Conservation (phyloP, 2,888 invertebrate species). For the Thecophora atra region DNA sequence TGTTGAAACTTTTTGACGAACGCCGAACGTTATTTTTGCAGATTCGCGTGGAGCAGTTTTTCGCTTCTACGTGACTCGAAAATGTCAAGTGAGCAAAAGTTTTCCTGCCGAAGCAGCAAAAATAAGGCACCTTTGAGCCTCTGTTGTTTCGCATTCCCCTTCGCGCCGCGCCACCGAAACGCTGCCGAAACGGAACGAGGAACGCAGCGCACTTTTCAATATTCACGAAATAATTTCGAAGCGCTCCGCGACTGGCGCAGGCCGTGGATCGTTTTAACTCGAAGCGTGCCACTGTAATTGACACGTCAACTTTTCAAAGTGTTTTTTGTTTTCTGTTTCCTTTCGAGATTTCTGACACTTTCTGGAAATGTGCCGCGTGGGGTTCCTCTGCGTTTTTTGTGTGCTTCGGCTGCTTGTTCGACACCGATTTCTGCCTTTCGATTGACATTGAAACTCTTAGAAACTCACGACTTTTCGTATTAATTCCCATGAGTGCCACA, state of each 20-base stretch:
- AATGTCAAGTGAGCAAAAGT: slow-evolving; percentile 13
- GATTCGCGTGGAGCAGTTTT: background rate
- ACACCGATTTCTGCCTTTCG: too few relatives aligned
- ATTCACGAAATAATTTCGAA: slow-evolving; percentile 2
- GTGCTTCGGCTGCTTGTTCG: too few relatives aligned
- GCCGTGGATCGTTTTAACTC: background rate
- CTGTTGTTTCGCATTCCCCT: too few relatives aligned
- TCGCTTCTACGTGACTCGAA: slow-evolving; percentile 19
- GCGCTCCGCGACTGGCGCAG: background rate
- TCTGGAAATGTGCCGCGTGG: too few relatives aligned
- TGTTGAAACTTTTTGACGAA: slow-evolving; percentile 22
- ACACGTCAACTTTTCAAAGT: background rate
- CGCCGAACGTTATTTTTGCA: background rate
- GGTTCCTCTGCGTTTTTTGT: too few relatives aligned
- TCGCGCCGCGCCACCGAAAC: too few relatives aligned
- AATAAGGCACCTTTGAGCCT: too few relatives aligned
- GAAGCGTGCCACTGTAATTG: slow-evolving; percentile 2
- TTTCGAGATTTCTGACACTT: too few relatives aligned
- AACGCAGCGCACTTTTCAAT: slow-evolving; percentile 11
- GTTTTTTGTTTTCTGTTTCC: too few relatives aligned
- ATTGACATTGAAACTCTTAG: background rate
- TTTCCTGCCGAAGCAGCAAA: background rate
- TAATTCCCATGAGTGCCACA: too few relatives aligned
- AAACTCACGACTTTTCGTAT: background rate
- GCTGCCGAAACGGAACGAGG: too few relatives aligned